Conservation (phyloP, 2,113 vertebrate genomes). For the Podarcis cretensis region DNA sequence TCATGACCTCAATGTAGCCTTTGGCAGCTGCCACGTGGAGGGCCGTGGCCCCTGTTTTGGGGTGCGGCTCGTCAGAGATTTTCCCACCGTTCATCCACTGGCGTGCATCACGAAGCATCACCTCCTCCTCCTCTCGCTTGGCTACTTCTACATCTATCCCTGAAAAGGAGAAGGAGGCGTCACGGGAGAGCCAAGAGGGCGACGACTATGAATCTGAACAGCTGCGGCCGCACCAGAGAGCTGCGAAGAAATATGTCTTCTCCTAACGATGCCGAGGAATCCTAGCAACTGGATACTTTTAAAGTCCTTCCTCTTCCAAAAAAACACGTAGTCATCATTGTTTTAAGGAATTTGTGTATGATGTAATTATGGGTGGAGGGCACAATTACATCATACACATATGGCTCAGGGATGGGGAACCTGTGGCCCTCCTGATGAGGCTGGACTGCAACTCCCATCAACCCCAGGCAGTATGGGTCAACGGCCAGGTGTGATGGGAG, state of each 20-base stretch:
- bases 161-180: constrained; percentile 47
- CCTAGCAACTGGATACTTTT: neutral
- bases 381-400: neutral
- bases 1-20: constrained; percentile 91
- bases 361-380: neutral
- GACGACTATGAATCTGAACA: neutral
- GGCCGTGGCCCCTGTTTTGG: constrained; percentile 86
- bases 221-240: neutral
- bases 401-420: neutral
- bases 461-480: neutral
- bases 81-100: constrained; percentile 83
- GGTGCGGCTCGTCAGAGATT: constrained; percentile 78
- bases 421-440: neutral
- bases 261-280: neutral
- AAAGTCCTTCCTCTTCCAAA: neutral
- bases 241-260: neutral
- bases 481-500: neutral
- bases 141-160: constrained; percentile 87
- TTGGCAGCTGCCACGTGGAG: constrained; percentile 92
- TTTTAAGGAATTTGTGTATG: neutral
- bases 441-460: neutral
- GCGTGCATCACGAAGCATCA: constrained; percentile 84
- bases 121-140: constrained; percentile 86
- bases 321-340: neutral
- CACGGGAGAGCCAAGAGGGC: neutral